Percentiles rank a stretch among this genome's conserved stretches.
These are phyloP conservation scores for Agrochola circellaris DNA, from an alignment of 2,888 invertebrate species.

Conservation along the genomic window DNA sequence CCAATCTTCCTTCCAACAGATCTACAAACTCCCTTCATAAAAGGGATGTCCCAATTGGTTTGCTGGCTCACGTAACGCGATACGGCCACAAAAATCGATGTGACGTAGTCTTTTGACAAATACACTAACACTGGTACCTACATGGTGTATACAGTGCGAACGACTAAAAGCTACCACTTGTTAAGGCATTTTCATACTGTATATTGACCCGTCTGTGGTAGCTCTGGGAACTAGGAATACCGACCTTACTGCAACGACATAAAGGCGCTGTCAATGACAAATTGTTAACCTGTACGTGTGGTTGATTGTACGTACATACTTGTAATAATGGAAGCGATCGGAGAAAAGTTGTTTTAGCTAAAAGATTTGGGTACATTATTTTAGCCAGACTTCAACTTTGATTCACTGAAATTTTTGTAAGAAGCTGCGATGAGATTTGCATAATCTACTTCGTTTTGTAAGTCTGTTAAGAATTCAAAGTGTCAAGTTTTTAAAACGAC, in stretches of 20 bases:
- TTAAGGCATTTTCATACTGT: slow-evolving; percentile 34
- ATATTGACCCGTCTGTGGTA: background rate
- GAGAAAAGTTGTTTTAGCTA: slow-evolving; percentile 1
- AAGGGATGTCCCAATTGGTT: slow-evolving; percentile 50
- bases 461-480: slow-evolving; percentile 7
- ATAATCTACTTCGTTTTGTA: slow-evolving; percentile 12
- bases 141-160: slow-evolving; percentile 10
- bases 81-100: slow-evolving; percentile 46
- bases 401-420: slow-evolving; percentile 5
- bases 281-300: background rate
- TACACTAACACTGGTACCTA: slow-evolving; percentile 33
- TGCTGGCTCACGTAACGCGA: slow-evolving; percentile 29
- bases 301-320: background rate
- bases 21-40: slow-evolving; percentile 32
- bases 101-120: slow-evolving; percentile 54
- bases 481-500: slow-evolving; percentile 2
- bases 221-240: background rate
- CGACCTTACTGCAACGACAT: background rate
- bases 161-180: slow-evolving; percentile 55
- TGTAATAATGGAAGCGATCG: background rate
- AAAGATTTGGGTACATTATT: slow-evolving; percentile 32
- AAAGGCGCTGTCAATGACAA: background rate
- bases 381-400: background rate
- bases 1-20: slow-evolving; percentile 1
- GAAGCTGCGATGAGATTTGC: slow-evolving; percentile 21